Percentiles rank a stretch among this genome's conserved stretches.
Evolutionary conservation across 2,888 invertebrate species (phyloP).

Genomic region (Caradrina kadenii): DNA sequence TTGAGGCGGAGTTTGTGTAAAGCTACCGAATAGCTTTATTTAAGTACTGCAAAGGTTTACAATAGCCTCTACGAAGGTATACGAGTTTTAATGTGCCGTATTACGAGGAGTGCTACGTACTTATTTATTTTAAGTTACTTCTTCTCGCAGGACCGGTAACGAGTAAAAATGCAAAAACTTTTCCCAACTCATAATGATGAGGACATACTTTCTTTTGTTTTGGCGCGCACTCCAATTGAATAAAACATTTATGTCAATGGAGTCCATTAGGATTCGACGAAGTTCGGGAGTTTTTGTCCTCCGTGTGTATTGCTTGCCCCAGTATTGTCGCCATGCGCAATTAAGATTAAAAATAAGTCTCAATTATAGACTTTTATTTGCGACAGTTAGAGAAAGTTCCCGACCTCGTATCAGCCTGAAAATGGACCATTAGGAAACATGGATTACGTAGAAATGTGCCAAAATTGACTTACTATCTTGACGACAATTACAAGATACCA

Average conservation of each 20-base stretch:
- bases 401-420: background rate
- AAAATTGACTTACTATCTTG: background rate
- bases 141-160: slow-evolving; percentile 76
- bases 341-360: slow-evolving; percentile 55
- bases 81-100: slow-evolving; percentile 48
- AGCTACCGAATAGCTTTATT: slow-evolving; percentile 32
- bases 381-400: background rate
- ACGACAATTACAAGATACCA: background rate
- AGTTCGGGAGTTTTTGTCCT: slow-evolving; percentile 79
- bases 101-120: slow-evolving; percentile 52
- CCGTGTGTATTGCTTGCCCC: slow-evolving; percentile 72
- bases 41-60: slow-evolving; percentile 31
- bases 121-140: slow-evolving; percentile 75
- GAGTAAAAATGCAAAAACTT: slow-evolving; percentile 87
- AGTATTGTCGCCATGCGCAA: slow-evolving; percentile 65
- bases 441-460: background rate
- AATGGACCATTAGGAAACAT: background rate
- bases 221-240: slow-evolving; percentile 86
- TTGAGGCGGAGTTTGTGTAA: slow-evolving; percentile 46
- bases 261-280: slow-evolving; percentile 85
- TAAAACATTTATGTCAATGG: slow-evolving; percentile 90
- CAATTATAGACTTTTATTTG: slow-evolving; percentile 12
- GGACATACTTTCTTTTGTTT: slow-evolving; percentile 87
- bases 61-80: slow-evolving; percentile 4
- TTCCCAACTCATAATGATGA: slow-evolving; percentile 85